Evolutionary conservation across 2,797 vertebrate species (phyloP).

Genomic region (Enteromius treurensis): DNA sequence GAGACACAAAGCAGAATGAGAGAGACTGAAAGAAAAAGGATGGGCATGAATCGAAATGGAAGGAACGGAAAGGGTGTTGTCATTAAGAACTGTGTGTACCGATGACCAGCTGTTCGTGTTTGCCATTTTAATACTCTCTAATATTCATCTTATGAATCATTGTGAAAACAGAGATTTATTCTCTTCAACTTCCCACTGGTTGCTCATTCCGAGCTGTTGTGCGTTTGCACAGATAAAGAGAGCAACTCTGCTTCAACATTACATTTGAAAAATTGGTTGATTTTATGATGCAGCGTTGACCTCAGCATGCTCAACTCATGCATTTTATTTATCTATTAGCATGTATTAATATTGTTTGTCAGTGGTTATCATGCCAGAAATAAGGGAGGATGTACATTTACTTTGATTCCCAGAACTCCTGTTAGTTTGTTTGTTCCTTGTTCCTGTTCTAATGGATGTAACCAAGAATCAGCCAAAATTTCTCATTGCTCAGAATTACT

Average conservation of each 20-base stretch:
- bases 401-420: neutral
- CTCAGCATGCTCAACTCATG: neutral
- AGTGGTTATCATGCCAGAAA: constrained; percentile 6
- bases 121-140: constrained; percentile 11
- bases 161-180: neutral
- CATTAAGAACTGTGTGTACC: constrained; percentile 44
- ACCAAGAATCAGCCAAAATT: neutral
- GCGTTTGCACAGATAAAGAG: neutral
- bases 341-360: constrained; percentile 7
- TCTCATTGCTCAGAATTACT: neutral
- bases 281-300: constrained; percentile 3
- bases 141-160: constrained; percentile 18
- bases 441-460: neutral
- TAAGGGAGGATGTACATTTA: neutral
- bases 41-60: neutral
- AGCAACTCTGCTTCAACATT: neutral
- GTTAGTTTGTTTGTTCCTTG: neutral
- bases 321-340: constrained; percentile 7
- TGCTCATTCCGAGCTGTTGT: neutral
- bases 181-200: neutral
- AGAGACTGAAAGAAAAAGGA: neutral
- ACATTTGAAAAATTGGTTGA: neutral
- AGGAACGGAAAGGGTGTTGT: constrained; percentile 4
- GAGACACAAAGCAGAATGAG: neutral
- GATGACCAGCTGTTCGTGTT: constrained; percentile 23